Evolutionary conservation across 2,113 vertebrate genomes (phyloP), one percentile per base, ranked within the genome.

Genomic region (Leptobrachium ailaonicum): DNA sequence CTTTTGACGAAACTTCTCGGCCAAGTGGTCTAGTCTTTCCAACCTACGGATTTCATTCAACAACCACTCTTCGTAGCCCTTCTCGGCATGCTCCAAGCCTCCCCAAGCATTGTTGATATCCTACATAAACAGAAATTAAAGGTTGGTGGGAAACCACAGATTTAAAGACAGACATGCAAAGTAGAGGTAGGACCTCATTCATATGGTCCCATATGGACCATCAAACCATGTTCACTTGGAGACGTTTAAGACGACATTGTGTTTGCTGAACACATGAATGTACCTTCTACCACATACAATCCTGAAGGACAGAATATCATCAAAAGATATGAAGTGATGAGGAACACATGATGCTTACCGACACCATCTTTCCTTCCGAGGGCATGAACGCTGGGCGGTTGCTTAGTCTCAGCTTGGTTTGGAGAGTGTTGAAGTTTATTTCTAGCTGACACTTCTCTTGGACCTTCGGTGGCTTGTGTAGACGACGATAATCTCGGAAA

Each of bases 371-470:
- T 54, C 98, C 98, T 90, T 99, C 98, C 0, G 97, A 99, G 72
- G 98, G 98, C 97, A 98, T 99, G 92, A 98, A 99, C 82, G 98
- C 97, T 0, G 97, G 98, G 81, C 97, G 85, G 85, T 99, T 99
- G 93, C 97, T 99, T 83, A 99, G 97, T 43, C 98, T 87, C 83
- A 99, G 95, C 83, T 99, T 99, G 86, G 98, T 99, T 91, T 99
- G 97, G 88, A 99, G 90, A 0, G 98, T 99, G 90, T 99, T 99
- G 91, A 99, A 99, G 85, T 97, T 99, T 92, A 99, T 99, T 92
- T 99, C 97, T 85, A 99, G 92, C 85, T 99, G 98, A 88, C 98
- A 99, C 90, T 99, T 99, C 89, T 99, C 97, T 87, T 99, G 98
- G 80, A 99, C 98, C 82, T 98, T 98, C 82, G 98, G 97, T 0